These are phyloP conservation scores for Nemoura dubitans DNA, from an alignment of 2,888 invertebrate species.

Conservation along the genomic window DNA sequence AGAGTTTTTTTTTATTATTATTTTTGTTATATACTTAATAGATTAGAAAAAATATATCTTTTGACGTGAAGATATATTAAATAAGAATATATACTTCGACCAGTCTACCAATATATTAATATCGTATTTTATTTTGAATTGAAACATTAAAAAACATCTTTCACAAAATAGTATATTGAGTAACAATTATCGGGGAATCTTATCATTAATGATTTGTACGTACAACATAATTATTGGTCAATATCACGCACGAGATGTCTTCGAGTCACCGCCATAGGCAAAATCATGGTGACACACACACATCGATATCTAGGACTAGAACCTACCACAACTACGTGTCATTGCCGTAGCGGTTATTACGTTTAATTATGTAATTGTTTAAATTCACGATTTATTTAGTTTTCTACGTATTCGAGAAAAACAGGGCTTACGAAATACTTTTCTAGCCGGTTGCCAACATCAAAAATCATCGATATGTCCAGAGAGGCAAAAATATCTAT, in stretches of 20 bases:
- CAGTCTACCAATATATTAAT: neutral
- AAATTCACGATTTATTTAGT: neutral
- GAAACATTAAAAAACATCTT: constrained; percentile 36
- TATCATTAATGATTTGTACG: constrained; percentile 1
- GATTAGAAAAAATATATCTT: constrained; percentile 36
- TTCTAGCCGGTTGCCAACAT: neutral
- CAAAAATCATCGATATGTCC: neutral
- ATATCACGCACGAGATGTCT: neutral
- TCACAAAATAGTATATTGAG: constrained; percentile 36
- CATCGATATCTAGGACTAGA: neutral
- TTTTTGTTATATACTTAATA: constrained; percentile 14
- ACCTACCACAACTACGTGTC: neutral
- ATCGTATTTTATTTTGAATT: constrained; percentile 2
- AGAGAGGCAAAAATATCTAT: neutral
- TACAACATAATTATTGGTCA: constrained; percentile 29
- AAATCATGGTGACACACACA: neutral
- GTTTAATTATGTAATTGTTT: neutral
- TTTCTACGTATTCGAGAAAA: neutral
- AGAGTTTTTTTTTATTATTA: neutral
- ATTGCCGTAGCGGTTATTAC: neutral
- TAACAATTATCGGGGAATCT: constrained; percentile 17
- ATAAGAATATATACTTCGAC: constrained; percentile 30
- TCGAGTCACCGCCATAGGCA: neutral
- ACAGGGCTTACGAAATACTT: neutral
- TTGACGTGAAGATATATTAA: constrained; percentile 30